These are phyloP conservation scores for Tinea semifulvella DNA, from an alignment of 2,888 invertebrate species.

Conservation along the genomic window DNA sequence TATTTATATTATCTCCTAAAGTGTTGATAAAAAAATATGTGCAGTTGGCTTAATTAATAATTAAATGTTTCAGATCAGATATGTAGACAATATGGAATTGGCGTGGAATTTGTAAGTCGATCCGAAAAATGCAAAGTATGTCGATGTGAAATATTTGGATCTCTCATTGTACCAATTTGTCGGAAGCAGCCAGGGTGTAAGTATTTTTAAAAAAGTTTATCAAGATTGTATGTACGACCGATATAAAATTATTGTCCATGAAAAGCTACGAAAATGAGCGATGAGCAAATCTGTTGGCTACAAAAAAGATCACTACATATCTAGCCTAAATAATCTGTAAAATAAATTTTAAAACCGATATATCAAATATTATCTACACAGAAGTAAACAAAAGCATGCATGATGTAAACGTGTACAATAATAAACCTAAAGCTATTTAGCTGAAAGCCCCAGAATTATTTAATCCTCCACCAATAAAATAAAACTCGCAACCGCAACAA, in stretches of 20 bases:
- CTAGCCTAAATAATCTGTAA: too few species aligned
- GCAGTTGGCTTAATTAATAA: too few species aligned
- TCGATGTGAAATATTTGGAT: constrained; percentile 27
- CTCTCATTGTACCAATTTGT: constrained; percentile 25
- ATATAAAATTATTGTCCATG: too few species aligned
- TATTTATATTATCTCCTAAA: too few species aligned
- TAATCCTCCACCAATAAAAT: constrained; percentile 8
- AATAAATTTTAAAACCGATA: too few species aligned
- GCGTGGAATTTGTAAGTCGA: constrained; percentile 25
- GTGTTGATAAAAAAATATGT: too few species aligned
- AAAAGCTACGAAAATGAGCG: too few species aligned
- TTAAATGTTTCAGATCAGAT: constrained; percentile 20
- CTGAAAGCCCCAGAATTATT: constrained; percentile 26
- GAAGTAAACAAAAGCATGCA: constrained; percentile 15
- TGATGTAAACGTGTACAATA: constrained; percentile 18
- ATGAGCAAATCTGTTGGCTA: too few species aligned
- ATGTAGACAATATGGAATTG: constrained; percentile 25
- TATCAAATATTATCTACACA: too few species aligned
- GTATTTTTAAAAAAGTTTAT: too few species aligned
- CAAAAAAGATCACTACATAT: too few species aligned
- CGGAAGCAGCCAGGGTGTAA: constrained; percentile 27
- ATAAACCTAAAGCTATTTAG: constrained; percentile 28
- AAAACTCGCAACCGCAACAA: constrained; percentile 16
- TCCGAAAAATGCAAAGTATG: constrained; percentile 25
- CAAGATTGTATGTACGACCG: too few species aligned